Evolutionary conservation across 2,113 vertebrate genomes (phyloP), one percentile per base, ranked within the genome.

Genomic region (Dicrurus megarhynchus): DNA sequence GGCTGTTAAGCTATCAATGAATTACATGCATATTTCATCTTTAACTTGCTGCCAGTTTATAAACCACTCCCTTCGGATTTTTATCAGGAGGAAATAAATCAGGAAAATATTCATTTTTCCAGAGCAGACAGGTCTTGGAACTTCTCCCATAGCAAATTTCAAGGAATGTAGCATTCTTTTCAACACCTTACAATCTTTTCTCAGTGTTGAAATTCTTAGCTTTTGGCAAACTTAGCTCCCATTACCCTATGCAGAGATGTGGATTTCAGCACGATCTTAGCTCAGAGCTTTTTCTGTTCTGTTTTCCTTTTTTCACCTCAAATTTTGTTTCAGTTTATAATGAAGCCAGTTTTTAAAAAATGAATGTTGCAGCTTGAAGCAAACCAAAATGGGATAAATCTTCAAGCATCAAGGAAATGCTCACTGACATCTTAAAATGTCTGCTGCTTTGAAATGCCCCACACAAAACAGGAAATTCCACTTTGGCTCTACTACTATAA

Each of bases 401-500:
- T 83, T 71, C 32, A 56, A 93, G 30, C 6, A 1, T 27, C 22
- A 71, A 56, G 26, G 46, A 93, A 83, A 67, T 53, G 8, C 32
- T 86, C 44, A 53, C 21, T 76, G 79, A 81, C 46, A 46, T 60
- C 41, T 94, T 77, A 91, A 95, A 84, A 75, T n/a, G 37, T 75
- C 79, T 84, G 59, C 42, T 90, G 37, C 33, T 93, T 94, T 17
- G 1, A 84, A 91, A 93, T 77, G 55, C 32, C 64, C 46, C 70
- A 64, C 70, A 75, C 10, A 89, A 74, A 92, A 74, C 90, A 94
- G 90, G 93, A 97, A 97, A 92, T 89, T 79, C 57, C 65, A 84
- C 70, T 94, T 70, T 61, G 50, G 60, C 52, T 84, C 30, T 80
- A 41, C 23, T 74, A 20, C 88, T 52, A 22, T 37, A 68, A 84